Conservation (phyloP, 2,888 invertebrate genomes). For the Drosophila demipolita region DNA sequence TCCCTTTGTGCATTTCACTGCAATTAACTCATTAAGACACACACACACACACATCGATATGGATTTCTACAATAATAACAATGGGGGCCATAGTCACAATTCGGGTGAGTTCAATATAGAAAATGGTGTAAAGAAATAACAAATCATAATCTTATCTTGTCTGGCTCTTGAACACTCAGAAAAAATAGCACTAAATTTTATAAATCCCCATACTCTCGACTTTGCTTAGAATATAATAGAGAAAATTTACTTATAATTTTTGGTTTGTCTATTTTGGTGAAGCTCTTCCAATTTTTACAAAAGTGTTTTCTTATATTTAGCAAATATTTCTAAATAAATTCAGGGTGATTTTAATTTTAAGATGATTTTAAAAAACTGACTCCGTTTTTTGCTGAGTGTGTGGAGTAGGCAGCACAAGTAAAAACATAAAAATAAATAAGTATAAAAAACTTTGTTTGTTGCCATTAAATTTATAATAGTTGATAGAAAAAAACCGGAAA, state of each 20-base stretch:
- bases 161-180: background rate
- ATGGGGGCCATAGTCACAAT: conserved; percentile 51
- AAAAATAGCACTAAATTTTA: background rate
- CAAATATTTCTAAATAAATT: background rate
- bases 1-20: conserved; percentile 65
- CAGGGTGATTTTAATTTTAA: background rate
- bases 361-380: too few relatives aligned
- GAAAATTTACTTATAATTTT: background rate
- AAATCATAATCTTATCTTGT: conserved; percentile 39
- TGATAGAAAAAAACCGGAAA: background rate
- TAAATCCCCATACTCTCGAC: too few relatives aligned
- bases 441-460: background rate
- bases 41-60: conserved; percentile 45
- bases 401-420: background rate
- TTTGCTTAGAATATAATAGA: background rate
- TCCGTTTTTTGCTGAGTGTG: background rate
- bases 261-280: background rate
- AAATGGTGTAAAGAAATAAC: conserved; percentile 19
- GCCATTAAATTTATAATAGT: conserved; percentile 10
- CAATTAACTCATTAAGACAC: conserved; percentile 51
- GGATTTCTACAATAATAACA: conserved; percentile 79
- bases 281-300: background rate
- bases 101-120: conserved; percentile 71
- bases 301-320: background rate
- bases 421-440: background rate